These are phyloP conservation scores for Lochmaea capreae DNA, from an alignment of 2,888 invertebrate genomes.

Conservation along the genomic window DNA sequence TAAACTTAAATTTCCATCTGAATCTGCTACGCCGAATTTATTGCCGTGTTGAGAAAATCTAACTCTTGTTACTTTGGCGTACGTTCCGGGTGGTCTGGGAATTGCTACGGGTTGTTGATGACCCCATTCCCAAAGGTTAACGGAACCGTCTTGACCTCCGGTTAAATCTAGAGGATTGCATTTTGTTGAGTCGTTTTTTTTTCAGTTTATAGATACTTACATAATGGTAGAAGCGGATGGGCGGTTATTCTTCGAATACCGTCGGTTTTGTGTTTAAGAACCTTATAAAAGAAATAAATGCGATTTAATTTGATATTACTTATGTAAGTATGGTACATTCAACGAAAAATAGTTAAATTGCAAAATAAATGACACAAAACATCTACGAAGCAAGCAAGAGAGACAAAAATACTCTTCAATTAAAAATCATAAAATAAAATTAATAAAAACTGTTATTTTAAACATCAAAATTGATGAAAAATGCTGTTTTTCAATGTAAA, in stretches of 20 bases:
- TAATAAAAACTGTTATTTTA: no score
- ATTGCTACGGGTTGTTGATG: slow-evolving; percentile 91
- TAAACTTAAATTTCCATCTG: slow-evolving; percentile 95
- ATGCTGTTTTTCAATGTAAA: no score
- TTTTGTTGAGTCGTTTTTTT: no score
- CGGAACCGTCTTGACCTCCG: slow-evolving; percentile 96
- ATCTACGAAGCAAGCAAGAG: background rate
- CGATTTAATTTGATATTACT: background rate
- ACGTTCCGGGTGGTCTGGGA: slow-evolving; percentile 93
- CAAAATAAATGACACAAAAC: slow-evolving; percentile 1
- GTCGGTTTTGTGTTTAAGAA: slow-evolving; percentile 92
- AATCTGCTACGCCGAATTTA: slow-evolving; percentile 98
- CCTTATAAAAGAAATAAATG: slow-evolving; percentile 70
- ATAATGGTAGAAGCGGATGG: slow-evolving; percentile 94
- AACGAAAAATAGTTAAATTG: slow-evolving; percentile 1
- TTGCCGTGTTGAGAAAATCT: slow-evolving; percentile 97
- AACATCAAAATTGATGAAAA: no score
- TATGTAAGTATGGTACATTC: background rate
- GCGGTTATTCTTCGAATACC: slow-evolving; percentile 96
- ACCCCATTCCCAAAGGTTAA: slow-evolving; percentile 98
- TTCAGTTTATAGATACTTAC: slow-evolving; percentile 73
- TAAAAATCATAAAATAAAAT: no score
- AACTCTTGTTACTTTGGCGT: slow-evolving; percentile 95
- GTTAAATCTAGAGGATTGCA: slow-evolving; percentile 77
- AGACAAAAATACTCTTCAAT: background rate